A percentile compares a stretch with the other conserved stretches of the same genome.
phyloP scores from a whole-genome alignment of 1,140 invertebrate species.

The Pristionchus pacificus region DNA sequence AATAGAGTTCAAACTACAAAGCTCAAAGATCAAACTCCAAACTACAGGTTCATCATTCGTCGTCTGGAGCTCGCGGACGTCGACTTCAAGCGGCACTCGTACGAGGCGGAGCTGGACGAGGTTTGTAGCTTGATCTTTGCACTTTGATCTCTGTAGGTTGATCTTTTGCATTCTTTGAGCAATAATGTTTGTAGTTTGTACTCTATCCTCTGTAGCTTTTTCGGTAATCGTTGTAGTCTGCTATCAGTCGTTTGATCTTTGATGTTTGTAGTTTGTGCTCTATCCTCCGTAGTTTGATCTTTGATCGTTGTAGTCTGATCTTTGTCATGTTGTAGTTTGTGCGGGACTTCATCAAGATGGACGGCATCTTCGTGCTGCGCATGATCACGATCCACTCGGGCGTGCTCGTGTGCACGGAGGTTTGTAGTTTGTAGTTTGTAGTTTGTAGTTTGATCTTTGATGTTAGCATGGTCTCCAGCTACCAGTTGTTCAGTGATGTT shows the following conservation, averaged over 20 bases:
- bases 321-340: conserved; percentile 43
- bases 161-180: conserved; percentile 10
- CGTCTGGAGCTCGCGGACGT: conserved; percentile 56
- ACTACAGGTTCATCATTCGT: conserved; percentile 50
- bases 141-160: too few species aligned
- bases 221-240: too few species aligned
- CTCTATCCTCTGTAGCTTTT: too few species aligned
- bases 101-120: conserved; percentile 41
- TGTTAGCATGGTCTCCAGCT: conserved; percentile 47
- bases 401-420: conserved; percentile 45
- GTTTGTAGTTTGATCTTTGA: too few species aligned
- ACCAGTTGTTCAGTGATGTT: conserved; percentile 34
- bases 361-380: conserved; percentile 49
- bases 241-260: too few species aligned
- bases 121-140: conserved; percentile 21
- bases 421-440: too few species aligned
- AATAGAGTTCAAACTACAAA: too few species aligned
- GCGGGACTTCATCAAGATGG: conserved; percentile 52
- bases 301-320: too few species aligned
- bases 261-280: too few species aligned
- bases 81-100: conserved; percentile 43
- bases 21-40: too few species aligned
- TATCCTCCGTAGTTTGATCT: too few species aligned
- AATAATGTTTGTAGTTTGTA: too few species aligned
- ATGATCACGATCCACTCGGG: conserved; percentile 55